Evolutionary conservation across 2,888 invertebrate species (phyloP), one percentile per base, ranked within the genome.

Genomic region (Linhomoeus sp.): DNA sequence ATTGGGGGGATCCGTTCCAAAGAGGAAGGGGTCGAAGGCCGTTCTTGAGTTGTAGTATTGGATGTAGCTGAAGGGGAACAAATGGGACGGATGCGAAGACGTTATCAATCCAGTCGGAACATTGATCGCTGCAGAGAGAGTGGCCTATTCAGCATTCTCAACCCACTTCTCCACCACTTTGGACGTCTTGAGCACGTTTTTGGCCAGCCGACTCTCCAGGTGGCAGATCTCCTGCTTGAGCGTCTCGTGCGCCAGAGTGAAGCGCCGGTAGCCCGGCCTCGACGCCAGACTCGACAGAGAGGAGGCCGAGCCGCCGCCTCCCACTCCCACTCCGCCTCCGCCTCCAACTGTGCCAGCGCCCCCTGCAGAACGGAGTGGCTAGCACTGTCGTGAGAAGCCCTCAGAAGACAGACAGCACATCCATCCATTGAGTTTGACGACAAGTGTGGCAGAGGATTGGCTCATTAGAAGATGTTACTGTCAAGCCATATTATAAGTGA

Each of bases 21-120:
- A 84, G 52, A 94, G 77, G 71, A 90, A 84, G 51, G 86, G 79
- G 72, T 97, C 97, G 68, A 90, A 97, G 66, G 94, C 90, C 49
- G 77, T 76, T 67, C 94, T 90, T 69, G 92, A 92, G 67, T 92
- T 87, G 68, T 52, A 60, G 46, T 59, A 62, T 12, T 50, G 49
- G 3, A 55, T 40, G 38, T 52, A 56, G 40, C 46, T 37, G 47
- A 47, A 29, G 42, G 12, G 19, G 17, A 20, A 38, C 19, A 2
- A 23, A 5, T 17, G 14, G 5, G 22, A 7, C 5, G 35, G 33
- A 20, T 39, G n/a, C 19, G 19, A 43, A 43, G 9, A 20, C 83
- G 83, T 66, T 5, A 53, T 63, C 47, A 47, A 35, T 50, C 5
- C 22, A n/a, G 40, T 22, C 20, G 17, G 7, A 20, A 47, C 39